Evolutionary conservation across 2,888 invertebrate species (phyloP).

Genomic region (Drosophila siamana): DNA sequence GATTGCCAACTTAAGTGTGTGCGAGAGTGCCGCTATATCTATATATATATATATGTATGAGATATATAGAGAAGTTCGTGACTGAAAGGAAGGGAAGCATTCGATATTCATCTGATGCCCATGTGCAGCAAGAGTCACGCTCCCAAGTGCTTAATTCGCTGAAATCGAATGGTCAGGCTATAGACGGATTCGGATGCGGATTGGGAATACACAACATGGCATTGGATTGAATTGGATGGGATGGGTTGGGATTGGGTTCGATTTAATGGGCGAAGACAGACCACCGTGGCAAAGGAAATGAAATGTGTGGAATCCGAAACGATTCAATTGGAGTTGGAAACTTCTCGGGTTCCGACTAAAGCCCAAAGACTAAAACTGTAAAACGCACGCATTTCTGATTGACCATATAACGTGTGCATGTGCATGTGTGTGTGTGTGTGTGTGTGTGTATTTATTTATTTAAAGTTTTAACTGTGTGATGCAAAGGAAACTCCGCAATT

Average conservation of each 20-base stretch:
- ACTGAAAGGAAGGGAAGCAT: slow-evolving; percentile 43
- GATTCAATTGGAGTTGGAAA: neutral
- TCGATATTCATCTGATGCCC: slow-evolving; percentile 48
- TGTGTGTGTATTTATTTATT: slow-evolving; percentile 61
- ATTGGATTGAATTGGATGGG: neutral
- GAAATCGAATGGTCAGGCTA: slow-evolving; percentile 27
- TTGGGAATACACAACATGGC: neutral
- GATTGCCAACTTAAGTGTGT: slow-evolving; percentile 2
- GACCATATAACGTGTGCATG: slow-evolving; percentile 42
- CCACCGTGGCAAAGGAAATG: slow-evolving; percentile 53
- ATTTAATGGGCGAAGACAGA: slow-evolving; percentile 20
- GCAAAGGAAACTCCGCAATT: slow-evolving; percentile 64
- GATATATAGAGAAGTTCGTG: slow-evolving; percentile 42
- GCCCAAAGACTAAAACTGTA: slow-evolving; percentile 22
- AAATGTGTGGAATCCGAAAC: slow-evolving; percentile 34
- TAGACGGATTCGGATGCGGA: slow-evolving; percentile 21
- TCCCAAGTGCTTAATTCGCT: slow-evolving; percentile 39
- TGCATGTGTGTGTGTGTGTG: slow-evolving; percentile 7
- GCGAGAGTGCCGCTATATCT: neutral
- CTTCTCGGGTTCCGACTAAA: slow-evolving; percentile 24
- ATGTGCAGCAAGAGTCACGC: slow-evolving; percentile 66
- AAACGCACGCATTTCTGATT: slow-evolving; percentile 62
- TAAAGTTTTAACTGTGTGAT: slow-evolving; percentile 55
- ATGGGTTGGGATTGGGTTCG: neutral
- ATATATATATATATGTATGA: neutral